Evolutionary conservation across 2,113 vertebrate genomes (phyloP).

Genomic region (Prunella fulvescens): DNA sequence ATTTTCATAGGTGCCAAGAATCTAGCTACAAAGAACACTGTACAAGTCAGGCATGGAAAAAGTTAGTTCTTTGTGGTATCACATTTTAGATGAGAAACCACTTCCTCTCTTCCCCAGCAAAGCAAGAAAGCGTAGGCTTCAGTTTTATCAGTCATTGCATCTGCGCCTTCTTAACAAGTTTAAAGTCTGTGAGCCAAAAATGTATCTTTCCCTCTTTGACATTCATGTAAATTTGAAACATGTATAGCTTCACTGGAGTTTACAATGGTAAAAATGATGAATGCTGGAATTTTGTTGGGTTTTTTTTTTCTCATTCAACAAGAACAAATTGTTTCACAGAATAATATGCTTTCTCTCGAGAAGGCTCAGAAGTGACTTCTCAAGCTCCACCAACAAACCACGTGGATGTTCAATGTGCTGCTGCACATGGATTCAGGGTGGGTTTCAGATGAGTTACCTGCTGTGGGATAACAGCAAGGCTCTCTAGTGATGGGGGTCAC

Average conservation of each 20-base stretch:
- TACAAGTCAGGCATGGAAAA: slow-evolving; percentile 12
- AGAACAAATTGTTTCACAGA: not conserved
- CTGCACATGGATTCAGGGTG: not conserved
- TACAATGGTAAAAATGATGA: slow-evolving; percentile 5
- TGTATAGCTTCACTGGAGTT: not conserved
- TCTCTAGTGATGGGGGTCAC: not conserved
- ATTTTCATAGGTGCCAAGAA: not conserved
- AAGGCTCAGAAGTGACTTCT: not conserved
- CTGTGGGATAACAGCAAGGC: not conserved
- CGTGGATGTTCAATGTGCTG: not conserved
- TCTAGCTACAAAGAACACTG: not conserved
- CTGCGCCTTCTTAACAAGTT: not conserved
- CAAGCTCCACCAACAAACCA: not conserved
- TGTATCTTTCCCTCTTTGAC: not conserved
- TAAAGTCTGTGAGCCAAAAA: not conserved
- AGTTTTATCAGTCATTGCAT: not conserved
- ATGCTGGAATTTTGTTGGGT: not conserved
- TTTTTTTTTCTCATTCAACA: not conserved
- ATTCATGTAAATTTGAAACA: slow-evolving; percentile 22
- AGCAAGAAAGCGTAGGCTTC: not conserved
- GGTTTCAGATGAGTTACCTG: rapidly evolving
- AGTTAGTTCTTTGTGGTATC: slow-evolving; percentile 7
- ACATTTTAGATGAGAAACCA: slow-evolving; percentile 20
- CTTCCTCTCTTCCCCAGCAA: slow-evolving; percentile 36
- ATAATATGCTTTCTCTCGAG: not conserved